Evolutionary conservation across 2,888 invertebrate genomes (phyloP), one percentile per base, ranked within the genome.

Genomic region (Ptychoptera contaminata): DNA sequence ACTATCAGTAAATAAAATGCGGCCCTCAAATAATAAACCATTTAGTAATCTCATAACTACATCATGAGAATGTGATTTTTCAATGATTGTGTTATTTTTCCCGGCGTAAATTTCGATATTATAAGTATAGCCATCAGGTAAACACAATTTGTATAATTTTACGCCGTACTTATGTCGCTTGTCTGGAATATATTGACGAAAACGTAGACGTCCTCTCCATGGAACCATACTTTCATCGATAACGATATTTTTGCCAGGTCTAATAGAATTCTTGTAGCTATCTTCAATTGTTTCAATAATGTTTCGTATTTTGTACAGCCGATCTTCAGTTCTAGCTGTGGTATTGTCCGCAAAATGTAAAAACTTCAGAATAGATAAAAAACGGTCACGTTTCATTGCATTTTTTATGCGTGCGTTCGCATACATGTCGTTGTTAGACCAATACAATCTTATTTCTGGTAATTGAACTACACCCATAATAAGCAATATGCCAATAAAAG

Each of bases 221-320:
- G 57, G 56, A 23, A 61, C 50, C 54, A 60, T 55, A 34, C 52
- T 50, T 48, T 60, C 57, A 47, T 61, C 58, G 29, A 61, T 55
- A n/a, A 54, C 50, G 3, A 58, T 15, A 9, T 45, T 46, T 51
- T 55, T 51, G 16, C 54, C 55, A 1, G 55, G 56, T 43, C n/a
- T n/a, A n/a, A n/a, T 45, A 14, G 36, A 14, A 36, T 44, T 44
- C 40, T 40, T 34, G 35, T 36, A 44, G 10, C 40, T 39, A 8
- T 49, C 39, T 6, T 23, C 34, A 39, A 40, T 38, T 32, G 14
- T 32, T 44, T 23, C 16, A 16, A 44, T 32, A 40, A 44, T 40
- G 31, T 44, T 44, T 23, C 15, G 40, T 40, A 44, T 40, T 40
- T 44, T 40, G 36, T 44, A 50, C 29, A 55, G 43, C 16, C 51